Percentiles rank a stretch among this genome's conserved stretches.
phyloP scores from a whole-genome alignment of 1,140 invertebrate genomes.

The Polypedilum vanderplanki region DNA sequence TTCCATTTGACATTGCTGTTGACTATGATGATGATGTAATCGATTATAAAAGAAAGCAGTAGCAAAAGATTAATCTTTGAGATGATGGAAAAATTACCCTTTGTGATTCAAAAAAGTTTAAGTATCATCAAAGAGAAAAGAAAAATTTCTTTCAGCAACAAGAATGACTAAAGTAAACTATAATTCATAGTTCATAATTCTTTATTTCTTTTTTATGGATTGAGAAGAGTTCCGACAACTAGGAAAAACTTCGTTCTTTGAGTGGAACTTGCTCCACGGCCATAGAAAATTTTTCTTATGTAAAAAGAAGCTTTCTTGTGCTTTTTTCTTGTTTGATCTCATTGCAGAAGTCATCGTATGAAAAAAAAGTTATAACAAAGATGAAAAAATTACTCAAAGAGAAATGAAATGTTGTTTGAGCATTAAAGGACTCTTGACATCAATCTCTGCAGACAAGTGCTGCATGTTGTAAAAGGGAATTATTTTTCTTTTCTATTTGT shows the following conservation, averaged over 20 bases:
- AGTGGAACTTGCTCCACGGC: background rate
- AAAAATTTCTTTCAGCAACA: background rate
- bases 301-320: background rate
- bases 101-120: background rate
- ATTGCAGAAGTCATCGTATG: background rate
- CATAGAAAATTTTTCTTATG: background rate
- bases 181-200: conserved; percentile 20
- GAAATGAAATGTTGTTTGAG: conserved; percentile 18
- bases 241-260: background rate
- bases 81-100: background rate
- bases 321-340: background rate
- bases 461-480: background rate
- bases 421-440: conserved; percentile 12
- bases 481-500: background rate
- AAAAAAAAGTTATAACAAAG: conserved; percentile 8
- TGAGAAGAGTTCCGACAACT: background rate
- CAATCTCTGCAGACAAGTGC: background rate
- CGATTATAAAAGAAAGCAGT: background rate
- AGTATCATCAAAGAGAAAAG: background rate
- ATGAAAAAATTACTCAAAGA: conserved; percentile 19
- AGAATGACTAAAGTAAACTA: conserved; percentile 5
- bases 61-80: background rate
- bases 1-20: too few relatives aligned
- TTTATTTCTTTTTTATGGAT: background rate
- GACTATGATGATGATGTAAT: background rate